Conservation (phyloP, 2,888 invertebrate genomes). For the Andrena hattorfiana region DNA sequence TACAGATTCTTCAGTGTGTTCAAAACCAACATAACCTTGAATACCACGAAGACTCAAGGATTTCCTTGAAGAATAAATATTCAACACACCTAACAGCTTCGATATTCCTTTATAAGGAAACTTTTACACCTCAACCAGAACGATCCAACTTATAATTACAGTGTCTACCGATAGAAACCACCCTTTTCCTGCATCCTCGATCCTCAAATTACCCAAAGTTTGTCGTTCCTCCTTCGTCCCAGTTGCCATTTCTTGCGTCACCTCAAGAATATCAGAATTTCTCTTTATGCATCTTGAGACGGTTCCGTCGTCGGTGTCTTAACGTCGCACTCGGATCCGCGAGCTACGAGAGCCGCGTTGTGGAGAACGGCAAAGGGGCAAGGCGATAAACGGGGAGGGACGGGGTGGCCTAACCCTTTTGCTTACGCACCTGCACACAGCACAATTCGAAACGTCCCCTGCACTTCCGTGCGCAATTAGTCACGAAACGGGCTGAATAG, state of each 20-base stretch:
- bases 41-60: too few species aligned
- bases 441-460: conserved; percentile 60
- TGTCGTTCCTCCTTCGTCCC: not conserved
- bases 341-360: not conserved
- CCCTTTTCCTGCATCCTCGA: not conserved
- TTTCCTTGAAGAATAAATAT: too few species aligned
- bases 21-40: not conserved
- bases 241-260: not conserved
- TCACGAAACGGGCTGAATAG: conserved; percentile 64
- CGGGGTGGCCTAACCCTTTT: conserved; percentile 31
- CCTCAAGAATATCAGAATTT: not conserved
- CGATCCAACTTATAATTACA: not conserved
- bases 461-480: conserved; percentile 68
- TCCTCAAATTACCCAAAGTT: too few species aligned
- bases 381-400: not conserved
- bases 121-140: not conserved
- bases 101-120: too few species aligned
- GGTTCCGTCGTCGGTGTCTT: not conserved
- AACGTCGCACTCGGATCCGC: not conserved
- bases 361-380: not conserved
- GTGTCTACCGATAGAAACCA: not conserved
- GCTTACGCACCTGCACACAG: conserved; percentile 51
- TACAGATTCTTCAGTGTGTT: not conserved
- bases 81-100: too few species aligned
- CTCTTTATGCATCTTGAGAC: not conserved